Base-by-base conservation (phyloP, 2,888 invertebrate species). In the Yponomeuta plumbellus region DNA sequence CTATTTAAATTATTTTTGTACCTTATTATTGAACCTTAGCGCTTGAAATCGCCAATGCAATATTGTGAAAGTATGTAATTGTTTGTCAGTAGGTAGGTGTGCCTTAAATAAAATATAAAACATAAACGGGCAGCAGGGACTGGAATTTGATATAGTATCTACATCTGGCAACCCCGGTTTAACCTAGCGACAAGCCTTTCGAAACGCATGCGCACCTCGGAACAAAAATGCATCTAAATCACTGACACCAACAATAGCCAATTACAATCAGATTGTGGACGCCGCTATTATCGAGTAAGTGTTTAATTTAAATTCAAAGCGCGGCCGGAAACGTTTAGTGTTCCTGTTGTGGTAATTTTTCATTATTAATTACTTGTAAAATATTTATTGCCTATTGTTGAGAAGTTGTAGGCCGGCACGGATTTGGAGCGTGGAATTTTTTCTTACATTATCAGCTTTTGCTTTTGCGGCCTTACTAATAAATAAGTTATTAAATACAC, bases 351-450 rank as follows among this genome's bases (percentile, higher is more conserved):
- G 73, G 66, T 64, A 39, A 64, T 66, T 64, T 66, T 64, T 88
- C 85, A 85, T 84, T 82, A 81, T 85, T 58, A 87, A 89, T 88
- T 88, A 85, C 84, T 81, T 80, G 76, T 84, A 85, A 83, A 83
- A 83, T 86, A 88, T 88, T 88, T 87, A 88, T 86, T 72, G 82
- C 68, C 83, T 73, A 87, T 89, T 88, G 87, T 88, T 52, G 76
- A 73, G 74, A 71, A 71, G 72, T 78, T 84, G 83, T 62, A 23
- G 13, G 44, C 17, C 8, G 17, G 1, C 44, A 52, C 3, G 44
- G 10, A 17, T 52, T 52, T 17, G 44, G 44, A 17, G 44, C 44
- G 44, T 52, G 44, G 8, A 52, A 52, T 6, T 52, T 52, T 17
- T 17, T 52, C n/a, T 6, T 52, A 13, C 5, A 52, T 52, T 1